Evolutionary conservation across 2,113 vertebrate genomes (phyloP).

Genomic region (Ammospiza caudacuta): DNA sequence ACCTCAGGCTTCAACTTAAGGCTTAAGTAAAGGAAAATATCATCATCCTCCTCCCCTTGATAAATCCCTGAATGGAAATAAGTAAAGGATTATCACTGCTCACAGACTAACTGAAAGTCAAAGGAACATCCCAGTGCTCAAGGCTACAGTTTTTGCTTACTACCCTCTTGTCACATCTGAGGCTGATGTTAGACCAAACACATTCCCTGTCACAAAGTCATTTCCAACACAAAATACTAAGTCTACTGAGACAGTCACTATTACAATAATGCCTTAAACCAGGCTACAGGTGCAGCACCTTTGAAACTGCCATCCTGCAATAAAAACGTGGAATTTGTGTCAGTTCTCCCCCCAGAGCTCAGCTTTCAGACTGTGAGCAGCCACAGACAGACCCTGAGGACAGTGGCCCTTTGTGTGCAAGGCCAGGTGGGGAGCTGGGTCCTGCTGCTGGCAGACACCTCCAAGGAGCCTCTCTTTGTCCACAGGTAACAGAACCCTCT

Average conservation of each 20-base stretch:
- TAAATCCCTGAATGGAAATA: not conserved
- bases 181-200: not conserved
- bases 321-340: not conserved
- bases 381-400: constrained; percentile 2
- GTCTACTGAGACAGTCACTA: not conserved
- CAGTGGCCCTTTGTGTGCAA: constrained; percentile 64
- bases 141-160: not conserved
- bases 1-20: not conserved
- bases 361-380: constrained; percentile 46
- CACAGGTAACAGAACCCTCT: constrained; percentile 43
- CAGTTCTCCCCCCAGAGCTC: constrained; percentile 29
- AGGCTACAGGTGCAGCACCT: not conserved
- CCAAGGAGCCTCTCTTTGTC: constrained; percentile 48
- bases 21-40: not conserved
- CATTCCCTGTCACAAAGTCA: not conserved
- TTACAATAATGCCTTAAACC: not conserved
- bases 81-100: rapidly evolving
- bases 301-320: not conserved
- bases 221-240: not conserved
- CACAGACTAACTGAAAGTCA: not conserved
- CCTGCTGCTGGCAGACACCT: constrained; percentile 28
- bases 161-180: not conserved
- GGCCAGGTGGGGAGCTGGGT: constrained; percentile 30
- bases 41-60: not conserved
- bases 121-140: not conserved